Evolutionary conservation across 2,113 vertebrate species (phyloP), one percentile per base, ranked within the genome.

Genomic region (Macaca nemestrina): DNA sequence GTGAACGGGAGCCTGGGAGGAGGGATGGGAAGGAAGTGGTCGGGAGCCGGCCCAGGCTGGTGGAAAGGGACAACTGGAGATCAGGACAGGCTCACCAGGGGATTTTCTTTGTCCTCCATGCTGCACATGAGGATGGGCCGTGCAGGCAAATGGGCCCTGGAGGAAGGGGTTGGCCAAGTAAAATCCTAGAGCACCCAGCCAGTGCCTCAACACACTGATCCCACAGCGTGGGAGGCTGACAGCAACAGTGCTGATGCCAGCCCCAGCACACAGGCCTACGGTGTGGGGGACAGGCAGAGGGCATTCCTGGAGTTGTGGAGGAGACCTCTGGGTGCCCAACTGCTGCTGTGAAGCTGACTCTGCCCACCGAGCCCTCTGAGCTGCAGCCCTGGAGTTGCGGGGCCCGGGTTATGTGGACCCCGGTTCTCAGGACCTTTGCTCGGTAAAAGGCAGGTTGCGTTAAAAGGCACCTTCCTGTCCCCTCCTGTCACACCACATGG

Each of bases 401-500:
- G 35, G 27, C 23, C 27, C n/a, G 13, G 78, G 20, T 35, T 13
- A 2, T 95, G 59, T 16, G 32, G 40, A 61, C 2, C 75, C 79
- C 10, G 1, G 35, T 38, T 86, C 57, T 52, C 20, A 25, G 50
- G 78, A 45, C 0, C 52, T 52, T 32, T 32, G 25, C 73, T 57
- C 6, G 8, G 27, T 27, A 22, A 75, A 64, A 75, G 67, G 40
- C 73, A 40, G 45, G n/a, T 0, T 23, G 7, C 68, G 20, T 20
- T 45, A 43, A 35, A 83, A 48, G 40, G 23, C 57, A 4, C 27
- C 48, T 30, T 89, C 30, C 43, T 64, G 16, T 43, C 57, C 67
- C 5, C 8, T n/a, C 78, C 13, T 35, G 25, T 27, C 48, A 17
- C 1, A 14, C 38, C 8, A 4, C 38, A 3, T 0, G 22, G 38